Base-by-base conservation (phyloP, 2,888 invertebrate genomes). In the Trissolcus japonicus region DNA sequence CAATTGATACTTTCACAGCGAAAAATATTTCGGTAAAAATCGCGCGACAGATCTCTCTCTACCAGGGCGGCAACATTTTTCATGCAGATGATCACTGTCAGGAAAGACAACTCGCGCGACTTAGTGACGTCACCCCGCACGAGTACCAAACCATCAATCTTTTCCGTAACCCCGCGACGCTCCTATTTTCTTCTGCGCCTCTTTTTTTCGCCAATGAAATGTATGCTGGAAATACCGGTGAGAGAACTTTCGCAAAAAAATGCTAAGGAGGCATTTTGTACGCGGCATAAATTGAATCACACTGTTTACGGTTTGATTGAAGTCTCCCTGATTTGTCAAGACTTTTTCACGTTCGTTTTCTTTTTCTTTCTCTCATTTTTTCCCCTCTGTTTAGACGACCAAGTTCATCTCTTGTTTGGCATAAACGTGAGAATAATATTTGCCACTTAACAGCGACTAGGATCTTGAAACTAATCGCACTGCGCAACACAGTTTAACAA, bases 41-140 rank as follows among this genome's bases (percentile, higher is more conserved):
- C 71, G 66, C 60, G 46, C 57, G n/a, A 14, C 35, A 48, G 17
- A 74, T 50, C 63, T 57, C 48, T 53, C 56, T 25, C 48, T 35
- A 35, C 35, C 35, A 35, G 55, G 59, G 62, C 48, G 62, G 61
- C 59, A 40, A 76, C 66, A 62, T 76, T 76, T 76, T 76, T 76
- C 71, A 76, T 71, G 76, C 66, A 76, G 76, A 76, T 76, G 76
- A 71, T 76, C 66, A 71, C 60, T 66, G 76, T 76, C 76, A 62
- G 14, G 57, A 61, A 71, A 76, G 71, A 76, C 76, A 71, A 76
- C 61, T 57, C 62, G 61, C 66, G 62, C 71, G 62, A 71, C 76
- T 76, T 71, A 65, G 76, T 71, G 51, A 67, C 62, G 71, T 76
- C 71, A 71, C 68, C 76, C 66, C 48, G 66, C 66, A 50, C 66